phyloP scores from a whole-genome alignment of 2,113 vertebrate genomes.

The Ammodytes marinus region DNA sequence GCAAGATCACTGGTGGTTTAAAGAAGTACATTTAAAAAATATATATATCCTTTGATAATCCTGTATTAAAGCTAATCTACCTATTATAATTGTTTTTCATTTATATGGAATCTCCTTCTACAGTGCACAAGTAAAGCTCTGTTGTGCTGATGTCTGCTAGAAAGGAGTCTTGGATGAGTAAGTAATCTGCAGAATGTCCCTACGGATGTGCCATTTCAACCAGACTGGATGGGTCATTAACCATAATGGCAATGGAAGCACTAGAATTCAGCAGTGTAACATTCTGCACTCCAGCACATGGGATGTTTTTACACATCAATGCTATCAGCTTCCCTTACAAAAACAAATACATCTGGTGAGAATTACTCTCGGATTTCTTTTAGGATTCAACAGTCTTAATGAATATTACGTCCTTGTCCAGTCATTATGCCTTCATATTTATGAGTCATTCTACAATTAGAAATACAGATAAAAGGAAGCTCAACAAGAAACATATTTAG shows the following conservation, averaged over 20 bases:
- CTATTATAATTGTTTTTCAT: background rate
- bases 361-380: conserved; percentile 21
- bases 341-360: conserved; percentile 17
- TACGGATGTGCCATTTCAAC: conserved; percentile 91
- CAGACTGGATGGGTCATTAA: conserved; percentile 96
- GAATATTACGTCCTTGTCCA: background rate
- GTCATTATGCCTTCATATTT: conserved; percentile 8
- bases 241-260: conserved; percentile 92
- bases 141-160: conserved; percentile 86
- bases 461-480: conserved; percentile 16
- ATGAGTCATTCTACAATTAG: background rate
- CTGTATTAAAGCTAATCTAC: background rate
- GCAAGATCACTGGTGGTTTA: background rate
- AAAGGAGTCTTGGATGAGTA: conserved; percentile 87
- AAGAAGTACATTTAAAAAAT: background rate
- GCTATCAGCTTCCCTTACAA: background rate
- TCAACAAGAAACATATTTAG: conserved; percentile 2
- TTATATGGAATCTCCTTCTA: background rate
- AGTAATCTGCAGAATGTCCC: conserved; percentile 87
- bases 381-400: conserved; percentile 1
- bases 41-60: background rate
- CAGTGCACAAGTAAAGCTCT: conserved; percentile 74
- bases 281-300: conserved; percentile 84
- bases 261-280: conserved; percentile 85
- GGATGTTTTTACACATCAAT: conserved; percentile 45